These are phyloP conservation scores for Drosophila niveifrons DNA, from an alignment of 2,888 invertebrate genomes.

Conservation along the genomic window DNA sequence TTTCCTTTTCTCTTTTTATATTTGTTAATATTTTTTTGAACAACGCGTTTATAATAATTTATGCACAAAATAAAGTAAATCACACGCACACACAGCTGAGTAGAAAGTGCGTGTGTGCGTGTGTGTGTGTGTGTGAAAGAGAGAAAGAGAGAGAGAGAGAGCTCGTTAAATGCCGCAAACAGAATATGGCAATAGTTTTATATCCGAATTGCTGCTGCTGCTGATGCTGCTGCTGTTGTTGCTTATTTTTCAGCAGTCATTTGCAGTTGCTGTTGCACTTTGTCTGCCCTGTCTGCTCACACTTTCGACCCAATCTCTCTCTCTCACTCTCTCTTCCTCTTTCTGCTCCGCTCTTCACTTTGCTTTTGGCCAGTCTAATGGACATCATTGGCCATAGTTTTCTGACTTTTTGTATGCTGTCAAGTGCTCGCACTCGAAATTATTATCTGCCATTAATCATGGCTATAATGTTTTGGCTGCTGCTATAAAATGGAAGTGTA, in stretches of 20 bases:
- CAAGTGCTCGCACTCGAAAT: conserved; percentile 81
- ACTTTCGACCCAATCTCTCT: conserved; percentile 18
- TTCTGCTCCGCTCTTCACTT: conserved; percentile 22
- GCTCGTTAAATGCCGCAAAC: conserved; percentile 78
- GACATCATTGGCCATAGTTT: conserved; percentile 81
- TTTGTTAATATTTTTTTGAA: conserved; percentile 49
- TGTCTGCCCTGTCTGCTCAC: conserved; percentile 55
- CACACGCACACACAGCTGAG: conserved; percentile 59
- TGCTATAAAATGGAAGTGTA: conserved; percentile 75
- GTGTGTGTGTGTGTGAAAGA: too few species aligned
- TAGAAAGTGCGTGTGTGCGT: conserved; percentile 1
- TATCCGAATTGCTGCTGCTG: conserved; percentile 28
- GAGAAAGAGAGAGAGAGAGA: neutral
- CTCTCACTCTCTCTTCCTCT: conserved; percentile 6
- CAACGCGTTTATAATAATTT: conserved; percentile 73
- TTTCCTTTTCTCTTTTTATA: conserved; percentile 17
- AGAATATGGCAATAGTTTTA: conserved; percentile 79
- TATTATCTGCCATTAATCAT: conserved; percentile 84
- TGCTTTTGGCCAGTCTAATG: conserved; percentile 68
- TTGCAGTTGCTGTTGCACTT: conserved; percentile 70
- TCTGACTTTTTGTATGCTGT: conserved; percentile 81
- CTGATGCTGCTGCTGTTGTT: conserved; percentile 31
- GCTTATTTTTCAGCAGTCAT: conserved; percentile 64
- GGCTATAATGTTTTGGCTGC: conserved; percentile 81
- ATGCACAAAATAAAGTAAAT: conserved; percentile 72